Evolutionary conservation across 2,797 vertebrate genomes (phyloP).

Genomic region (Gobionotothen gibberifrons): DNA sequence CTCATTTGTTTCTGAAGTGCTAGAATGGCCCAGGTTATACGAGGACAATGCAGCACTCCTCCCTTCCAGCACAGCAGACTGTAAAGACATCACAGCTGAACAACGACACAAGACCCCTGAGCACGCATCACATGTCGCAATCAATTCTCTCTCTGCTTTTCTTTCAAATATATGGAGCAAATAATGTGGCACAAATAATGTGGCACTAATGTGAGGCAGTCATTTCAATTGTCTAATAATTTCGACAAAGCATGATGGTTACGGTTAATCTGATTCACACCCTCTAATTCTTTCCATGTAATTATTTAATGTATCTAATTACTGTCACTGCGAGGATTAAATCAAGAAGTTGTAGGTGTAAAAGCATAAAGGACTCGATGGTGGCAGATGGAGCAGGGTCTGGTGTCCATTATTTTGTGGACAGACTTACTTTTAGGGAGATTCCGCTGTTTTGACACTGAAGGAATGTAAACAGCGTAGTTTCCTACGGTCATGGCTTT

Average conservation of each 20-base stretch:
- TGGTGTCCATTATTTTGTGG: slow-evolving; percentile 76
- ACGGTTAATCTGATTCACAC: slow-evolving; percentile 46
- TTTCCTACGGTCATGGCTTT: slow-evolving; percentile 65
- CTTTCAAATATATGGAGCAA: slow-evolving; percentile 31
- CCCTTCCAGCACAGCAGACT: slow-evolving; percentile 34
- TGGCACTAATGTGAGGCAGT: slow-evolving; percentile 19
- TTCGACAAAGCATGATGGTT: slow-evolving; percentile 21
- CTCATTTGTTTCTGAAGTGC: slow-evolving; percentile 7
- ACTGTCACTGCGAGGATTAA: slow-evolving; percentile 24
- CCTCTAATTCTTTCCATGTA: slow-evolving; percentile 14
- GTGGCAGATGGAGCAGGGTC: slow-evolving; percentile 54
- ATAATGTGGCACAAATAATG: slow-evolving; percentile 35
- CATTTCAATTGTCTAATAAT: slow-evolving; percentile 15
- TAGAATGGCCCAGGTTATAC: slow-evolving; percentile 32
- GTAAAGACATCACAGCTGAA: slow-evolving; percentile 48
- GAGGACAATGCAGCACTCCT: slow-evolving; percentile 54
- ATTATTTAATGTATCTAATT: slow-evolving; percentile 41
- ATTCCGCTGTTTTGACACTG: slow-evolving; percentile 73
- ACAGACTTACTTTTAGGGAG: slow-evolving; percentile 68
- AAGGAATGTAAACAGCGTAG: slow-evolving; percentile 78
- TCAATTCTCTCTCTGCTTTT: slow-evolving; percentile 23
- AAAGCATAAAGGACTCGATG: slow-evolving; percentile 19
- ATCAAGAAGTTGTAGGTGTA: slow-evolving; percentile 26
- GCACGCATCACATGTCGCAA: slow-evolving; percentile 44
- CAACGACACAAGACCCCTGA: slow-evolving; percentile 26